Evolutionary conservation across 2,113 vertebrate genomes (phyloP), one percentile per base, ranked within the genome.

Genomic region (Rhinolophus ferrumequinum): DNA sequence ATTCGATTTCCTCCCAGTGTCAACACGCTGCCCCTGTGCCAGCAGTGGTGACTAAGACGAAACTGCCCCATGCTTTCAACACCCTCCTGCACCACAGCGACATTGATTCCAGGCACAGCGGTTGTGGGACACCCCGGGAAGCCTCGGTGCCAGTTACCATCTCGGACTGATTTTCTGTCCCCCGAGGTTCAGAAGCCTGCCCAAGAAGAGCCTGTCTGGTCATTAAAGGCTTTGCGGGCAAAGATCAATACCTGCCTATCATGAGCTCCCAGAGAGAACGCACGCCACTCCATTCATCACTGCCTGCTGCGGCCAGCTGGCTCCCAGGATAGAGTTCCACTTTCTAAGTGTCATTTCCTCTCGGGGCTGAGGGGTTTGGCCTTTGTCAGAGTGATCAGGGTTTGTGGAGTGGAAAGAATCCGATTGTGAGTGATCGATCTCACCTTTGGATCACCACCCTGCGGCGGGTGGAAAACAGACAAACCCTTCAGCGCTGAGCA

Each of bases 181-280:
- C 50, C 44, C 8, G 66, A 5, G 4, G 76, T 44, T 44, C 41
- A 86, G 60, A 90, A 28, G n/a, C 14, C 77, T 16, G 35, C 41
- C 82, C 62, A 70, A 75, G 60, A 60, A 41, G 73, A 82, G 33
- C 70, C 93, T 64, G 81, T 58, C 52, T 0, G 12, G 30, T 22
- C 47, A 54, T 52, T 62, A 10, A 18, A 28, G 47, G 15, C 0
- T 0, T 58, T 72, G 79, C 81, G 72, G 69, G 64, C 76, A 41
- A 1, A 0, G 93, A 97, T 98, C 97, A 95, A 67, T 72, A 73
- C 24, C 64, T 28, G 83, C 54, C 92, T 60, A 7, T 79, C 82
- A 93, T 30, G 92, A 97, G 98, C 94, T 97, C 97, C 82, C 69
- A 67, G 21, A 6, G 33, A 82, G 81, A 26, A 18, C 0, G 0